Base-by-base conservation (phyloP, 2,797 vertebrate genomes). In the Emys orbicularis region DNA sequence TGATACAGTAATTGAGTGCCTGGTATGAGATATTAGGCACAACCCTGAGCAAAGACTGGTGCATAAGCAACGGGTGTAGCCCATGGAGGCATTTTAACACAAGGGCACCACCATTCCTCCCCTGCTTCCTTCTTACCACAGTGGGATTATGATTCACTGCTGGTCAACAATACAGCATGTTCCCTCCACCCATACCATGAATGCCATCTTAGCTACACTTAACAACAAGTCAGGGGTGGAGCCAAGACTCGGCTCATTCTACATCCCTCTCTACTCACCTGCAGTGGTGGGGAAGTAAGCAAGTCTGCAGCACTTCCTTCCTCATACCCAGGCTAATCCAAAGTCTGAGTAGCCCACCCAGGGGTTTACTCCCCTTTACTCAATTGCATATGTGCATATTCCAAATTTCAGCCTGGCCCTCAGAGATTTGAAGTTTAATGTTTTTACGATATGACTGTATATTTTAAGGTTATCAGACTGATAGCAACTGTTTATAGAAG, bases 401-500 rank as follows among this genome's bases (percentile, higher is more conserved):
- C 23, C 5, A 41, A 89, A 10, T 77, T 11, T 23, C 41, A 37
- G 61, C 83, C 50, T 52, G 25, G 47, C 77, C 29, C 5, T 87
- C 79, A 12, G 57, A 44, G 88, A 80, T 65, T 5, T 47, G 80
- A 13, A 2, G 53, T 83, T 90, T 79, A 84, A 86, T 6, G 61
- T 37, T 6, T 4, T 54, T 65, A 19, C 23, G 2, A 72, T 23
- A 27, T 1, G 53, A 52, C 87, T 65, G 80, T 0, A 57, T 77
- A 2, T 3, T 82, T 94, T 59, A 80, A 74, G 4, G 85, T 92
- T 79, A 44, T 68, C 34, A 87, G 47, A 81, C 6, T 37, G 81
- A 91, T 49, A 81, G 72, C 3, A 79, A 4, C 2, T 74, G 3
- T 74, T 87, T 91, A 90, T 59, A 92, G 8, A 25, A 95, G 15